phyloP scores from a whole-genome alignment of 2,888 invertebrate genomes.

The Troglohyphantes excavatus region DNA sequence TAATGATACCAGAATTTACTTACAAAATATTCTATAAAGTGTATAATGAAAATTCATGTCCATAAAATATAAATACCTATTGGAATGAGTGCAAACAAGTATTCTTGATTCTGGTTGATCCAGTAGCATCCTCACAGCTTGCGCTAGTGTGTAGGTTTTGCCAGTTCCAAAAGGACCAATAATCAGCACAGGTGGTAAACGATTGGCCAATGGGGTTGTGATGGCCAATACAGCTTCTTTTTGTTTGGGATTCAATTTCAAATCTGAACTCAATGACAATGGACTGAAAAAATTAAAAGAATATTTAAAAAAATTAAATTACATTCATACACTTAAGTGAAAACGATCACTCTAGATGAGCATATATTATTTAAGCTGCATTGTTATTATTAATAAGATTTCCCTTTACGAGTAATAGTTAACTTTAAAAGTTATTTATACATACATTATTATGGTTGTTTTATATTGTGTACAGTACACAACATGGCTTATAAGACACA shows the following conservation, averaged over 20 bases:
- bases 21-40: neutral
- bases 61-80: slow-evolving; percentile 84
- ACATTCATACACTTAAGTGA: no score
- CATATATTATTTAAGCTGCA: no score
- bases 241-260: slow-evolving; percentile 89
- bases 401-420: no score
- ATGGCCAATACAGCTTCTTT: slow-evolving; percentile 90
- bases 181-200: slow-evolving; percentile 88
- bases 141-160: slow-evolving; percentile 91
- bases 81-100: slow-evolving; percentile 92
- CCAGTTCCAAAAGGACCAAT: slow-evolving; percentile 93
- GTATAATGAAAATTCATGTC: slow-evolving; percentile 10
- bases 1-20: no score
- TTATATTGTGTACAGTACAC: no score
- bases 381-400: no score
- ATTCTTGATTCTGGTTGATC: slow-evolving; percentile 87
- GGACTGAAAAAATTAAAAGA: slow-evolving; percentile 21
- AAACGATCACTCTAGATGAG: no score
- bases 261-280: slow-evolving; percentile 17
- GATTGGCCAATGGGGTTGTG: slow-evolving; percentile 86
- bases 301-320: no score
- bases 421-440: no score
- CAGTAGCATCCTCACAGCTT: slow-evolving; percentile 87
- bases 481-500: no score
- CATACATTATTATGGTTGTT: no score